Evolutionary conservation across 2,113 vertebrate genomes (phyloP).

Genomic region (Corythornis cristatus): DNA sequence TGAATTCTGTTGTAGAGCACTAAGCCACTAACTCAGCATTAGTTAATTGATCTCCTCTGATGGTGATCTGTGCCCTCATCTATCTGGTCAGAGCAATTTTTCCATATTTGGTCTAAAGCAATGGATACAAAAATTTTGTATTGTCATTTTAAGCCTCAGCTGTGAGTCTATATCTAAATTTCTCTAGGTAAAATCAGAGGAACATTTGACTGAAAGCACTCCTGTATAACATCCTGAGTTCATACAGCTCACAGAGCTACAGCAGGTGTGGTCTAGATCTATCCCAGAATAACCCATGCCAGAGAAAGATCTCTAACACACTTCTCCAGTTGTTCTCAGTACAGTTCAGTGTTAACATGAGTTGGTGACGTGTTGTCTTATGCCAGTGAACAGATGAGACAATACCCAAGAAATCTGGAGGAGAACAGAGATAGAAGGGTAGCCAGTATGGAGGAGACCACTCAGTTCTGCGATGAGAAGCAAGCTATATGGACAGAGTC

Average conservation of each 20-base stretch:
- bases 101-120: neutral
- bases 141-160: neutral
- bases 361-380: neutral
- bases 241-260: neutral
- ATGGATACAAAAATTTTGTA: neutral
- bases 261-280: neutral
- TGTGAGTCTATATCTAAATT: neutral
- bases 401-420: neutral
- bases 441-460: neutral
- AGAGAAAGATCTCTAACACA: neutral
- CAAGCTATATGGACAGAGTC: neutral
- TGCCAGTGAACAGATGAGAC: neutral
- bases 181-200: neutral
- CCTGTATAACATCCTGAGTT: neutral
- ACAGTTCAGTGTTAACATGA: neutral
- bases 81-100: neutral
- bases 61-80: neutral
- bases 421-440: neutral
- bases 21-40: neutral
- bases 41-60: neutral
- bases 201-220: neutral
- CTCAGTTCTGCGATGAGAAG: neutral
- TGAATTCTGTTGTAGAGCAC: neutral
- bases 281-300: neutral
- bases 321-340: neutral